These are phyloP conservation scores for Amitus sp. DNA, from an alignment of 2,888 invertebrate species.

Conservation along the genomic window DNA sequence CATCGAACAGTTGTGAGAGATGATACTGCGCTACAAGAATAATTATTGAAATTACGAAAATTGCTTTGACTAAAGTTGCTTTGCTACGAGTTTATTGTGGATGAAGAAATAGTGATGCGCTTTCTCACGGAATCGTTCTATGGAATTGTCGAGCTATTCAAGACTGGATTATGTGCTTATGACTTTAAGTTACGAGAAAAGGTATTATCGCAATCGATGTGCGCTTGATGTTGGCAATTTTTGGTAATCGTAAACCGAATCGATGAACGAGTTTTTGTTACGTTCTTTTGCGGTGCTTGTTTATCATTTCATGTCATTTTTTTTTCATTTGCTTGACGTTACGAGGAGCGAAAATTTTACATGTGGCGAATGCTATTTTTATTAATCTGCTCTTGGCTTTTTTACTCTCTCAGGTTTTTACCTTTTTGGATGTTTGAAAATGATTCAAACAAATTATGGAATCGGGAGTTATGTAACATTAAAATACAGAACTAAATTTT, in stretches of 20 bases:
- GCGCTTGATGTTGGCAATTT: neutral
- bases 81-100: neutral
- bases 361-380: too few species aligned
- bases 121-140: constrained; percentile 3
- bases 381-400: too few species aligned
- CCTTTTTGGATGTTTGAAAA: too few species aligned
- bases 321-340: too few species aligned
- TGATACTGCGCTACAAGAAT: neutral
- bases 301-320: too few species aligned
- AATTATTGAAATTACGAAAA: neutral
- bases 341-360: too few species aligned
- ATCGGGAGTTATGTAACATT: too few species aligned
- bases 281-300: too few species aligned
- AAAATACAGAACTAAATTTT: too few species aligned
- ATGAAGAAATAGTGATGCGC: constrained; percentile 6
- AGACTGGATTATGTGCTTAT: constrained; percentile 4
- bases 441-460: too few species aligned
- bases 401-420: too few species aligned
- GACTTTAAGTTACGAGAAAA: constrained; percentile 25
- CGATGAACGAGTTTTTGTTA: too few species aligned
- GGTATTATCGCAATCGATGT: constrained; percentile 15
- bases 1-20: neutral
- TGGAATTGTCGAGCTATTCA: constrained; percentile 3
- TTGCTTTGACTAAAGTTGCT: constrained; percentile 1
- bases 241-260: neutral